These are phyloP conservation scores for Tryphoninae sp. DNA, from an alignment of 2,888 invertebrate species.

Conservation along the genomic window DNA sequence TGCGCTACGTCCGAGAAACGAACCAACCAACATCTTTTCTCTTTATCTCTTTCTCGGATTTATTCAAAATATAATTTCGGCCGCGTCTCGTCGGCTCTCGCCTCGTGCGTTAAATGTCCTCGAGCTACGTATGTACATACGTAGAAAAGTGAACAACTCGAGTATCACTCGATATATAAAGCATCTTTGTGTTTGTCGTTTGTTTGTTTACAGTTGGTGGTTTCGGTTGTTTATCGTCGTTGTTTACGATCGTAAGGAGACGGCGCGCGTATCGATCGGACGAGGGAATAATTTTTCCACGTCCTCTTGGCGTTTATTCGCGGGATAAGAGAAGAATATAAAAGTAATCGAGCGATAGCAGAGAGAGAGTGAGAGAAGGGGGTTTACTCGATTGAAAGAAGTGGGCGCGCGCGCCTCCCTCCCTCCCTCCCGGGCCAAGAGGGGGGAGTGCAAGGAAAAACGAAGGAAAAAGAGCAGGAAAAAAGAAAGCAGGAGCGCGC, in stretches of 20 bases:
- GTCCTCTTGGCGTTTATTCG: no score
- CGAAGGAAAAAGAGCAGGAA: slow-evolving; percentile 43
- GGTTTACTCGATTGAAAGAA: no score
- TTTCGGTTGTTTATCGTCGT: not conserved
- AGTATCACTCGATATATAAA: not conserved
- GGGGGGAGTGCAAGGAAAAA: slow-evolving; percentile 29
- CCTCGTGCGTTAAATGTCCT: not conserved
- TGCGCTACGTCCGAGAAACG: slow-evolving; percentile 67
- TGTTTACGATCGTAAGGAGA: no score
- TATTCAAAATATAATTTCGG: not conserved
- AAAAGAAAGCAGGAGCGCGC: slow-evolving; percentile 39
- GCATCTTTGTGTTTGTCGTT: not conserved
- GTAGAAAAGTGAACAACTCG: not conserved
- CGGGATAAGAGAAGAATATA: no score
- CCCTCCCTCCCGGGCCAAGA: not conserved
- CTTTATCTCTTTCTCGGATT: not conserved
- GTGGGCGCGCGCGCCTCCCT: no score
- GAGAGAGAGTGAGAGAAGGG: slow-evolving; percentile 3
- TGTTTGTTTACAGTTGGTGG: not conserved
- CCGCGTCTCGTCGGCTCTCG: not conserved
- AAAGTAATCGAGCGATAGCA: not conserved
- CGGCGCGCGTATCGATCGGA: no score
- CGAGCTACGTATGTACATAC: not conserved
- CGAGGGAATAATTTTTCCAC: no score
- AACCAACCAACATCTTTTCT: slow-evolving; percentile 29